Conservation (phyloP, 2,797 vertebrate genomes). For the Galaxias olidus region DNA sequence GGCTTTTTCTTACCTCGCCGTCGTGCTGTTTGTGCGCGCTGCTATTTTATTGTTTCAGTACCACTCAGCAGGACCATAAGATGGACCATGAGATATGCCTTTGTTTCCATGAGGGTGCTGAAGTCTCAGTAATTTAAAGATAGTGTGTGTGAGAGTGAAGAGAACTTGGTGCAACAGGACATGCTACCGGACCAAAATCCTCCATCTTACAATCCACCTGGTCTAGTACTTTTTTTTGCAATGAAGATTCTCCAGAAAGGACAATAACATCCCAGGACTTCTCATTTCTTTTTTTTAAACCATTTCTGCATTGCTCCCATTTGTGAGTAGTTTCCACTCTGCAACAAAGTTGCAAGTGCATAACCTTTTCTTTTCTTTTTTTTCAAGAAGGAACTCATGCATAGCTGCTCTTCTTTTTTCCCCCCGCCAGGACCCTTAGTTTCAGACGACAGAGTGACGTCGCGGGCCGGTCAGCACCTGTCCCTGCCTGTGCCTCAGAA, state of each 20-base stretch:
- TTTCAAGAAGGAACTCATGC: not conserved
- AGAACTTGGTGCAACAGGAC: not conserved
- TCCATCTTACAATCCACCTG: not conserved
- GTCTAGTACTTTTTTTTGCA: constrained; percentile 4
- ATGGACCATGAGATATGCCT: not conserved
- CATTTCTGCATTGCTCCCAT: too few relatives aligned
- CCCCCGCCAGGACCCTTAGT: constrained; percentile 2
- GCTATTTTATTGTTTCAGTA: not conserved
- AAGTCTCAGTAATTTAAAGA: too few relatives aligned
- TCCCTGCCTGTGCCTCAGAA: constrained; percentile 42
- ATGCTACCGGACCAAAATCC: not conserved
- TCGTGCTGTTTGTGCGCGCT: not conserved
- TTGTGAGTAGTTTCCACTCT: too few relatives aligned
- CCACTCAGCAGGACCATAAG: not conserved
- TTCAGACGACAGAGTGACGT: constrained; percentile 24
- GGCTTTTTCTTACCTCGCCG: constrained; percentile 21
- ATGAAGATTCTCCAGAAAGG: constrained; percentile 14
- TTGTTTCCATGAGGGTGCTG: constrained; percentile 11
- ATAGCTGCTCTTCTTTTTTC: constrained; percentile 4
- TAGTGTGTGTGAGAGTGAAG: too few relatives aligned
- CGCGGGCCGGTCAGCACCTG: constrained; percentile 6
- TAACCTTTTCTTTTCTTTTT: not conserved
- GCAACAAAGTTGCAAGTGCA: too few relatives aligned
- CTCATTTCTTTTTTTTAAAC: constrained; percentile 13
- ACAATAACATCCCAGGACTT: constrained; percentile 22